phyloP scores from a whole-genome alignment of 2,113 vertebrate species.

The Psophia crepitans region DNA sequence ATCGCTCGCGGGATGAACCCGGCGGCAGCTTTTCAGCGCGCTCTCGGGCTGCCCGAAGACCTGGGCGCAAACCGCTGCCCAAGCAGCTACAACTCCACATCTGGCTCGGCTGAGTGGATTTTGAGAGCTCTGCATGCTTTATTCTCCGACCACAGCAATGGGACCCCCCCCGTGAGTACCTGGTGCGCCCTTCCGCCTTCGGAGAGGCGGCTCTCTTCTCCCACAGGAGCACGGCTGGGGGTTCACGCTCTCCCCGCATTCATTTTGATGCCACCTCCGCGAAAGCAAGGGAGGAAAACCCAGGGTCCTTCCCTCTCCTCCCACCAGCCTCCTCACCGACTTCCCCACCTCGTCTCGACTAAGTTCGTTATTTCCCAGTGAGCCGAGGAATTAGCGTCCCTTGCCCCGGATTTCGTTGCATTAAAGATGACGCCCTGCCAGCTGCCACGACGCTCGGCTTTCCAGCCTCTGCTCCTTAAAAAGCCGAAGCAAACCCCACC shows the following conservation, averaged over 20 bases:
- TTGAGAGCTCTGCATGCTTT: background rate
- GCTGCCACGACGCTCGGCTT: background rate
- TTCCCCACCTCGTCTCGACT: rapidly evolving
- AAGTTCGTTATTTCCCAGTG: background rate
- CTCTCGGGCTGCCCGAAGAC: background rate
- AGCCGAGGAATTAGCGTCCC: background rate
- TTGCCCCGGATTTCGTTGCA: background rate
- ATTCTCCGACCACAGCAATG: background rate
- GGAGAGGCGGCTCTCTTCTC: background rate
- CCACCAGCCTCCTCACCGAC: background rate
- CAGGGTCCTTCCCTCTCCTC: background rate
- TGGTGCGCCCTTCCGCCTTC: rapidly evolving
- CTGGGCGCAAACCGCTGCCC: background rate
- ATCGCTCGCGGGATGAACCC: rapidly evolving
- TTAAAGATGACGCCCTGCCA: background rate
- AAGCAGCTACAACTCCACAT: background rate
- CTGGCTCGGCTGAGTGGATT: too few relatives aligned
- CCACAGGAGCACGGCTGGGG: rapidly evolving
- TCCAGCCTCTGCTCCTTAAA: background rate
- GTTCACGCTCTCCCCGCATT: background rate
- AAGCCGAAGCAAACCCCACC: background rate
- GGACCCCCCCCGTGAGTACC: background rate
- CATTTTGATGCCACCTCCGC: background rate
- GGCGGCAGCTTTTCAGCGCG: rapidly evolving
- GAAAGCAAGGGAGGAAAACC: background rate